Evolutionary conservation across 1,140 invertebrate genomes (phyloP), one percentile per base, ranked within the genome.

Genomic region (Macrocentrus cingulum): DNA sequence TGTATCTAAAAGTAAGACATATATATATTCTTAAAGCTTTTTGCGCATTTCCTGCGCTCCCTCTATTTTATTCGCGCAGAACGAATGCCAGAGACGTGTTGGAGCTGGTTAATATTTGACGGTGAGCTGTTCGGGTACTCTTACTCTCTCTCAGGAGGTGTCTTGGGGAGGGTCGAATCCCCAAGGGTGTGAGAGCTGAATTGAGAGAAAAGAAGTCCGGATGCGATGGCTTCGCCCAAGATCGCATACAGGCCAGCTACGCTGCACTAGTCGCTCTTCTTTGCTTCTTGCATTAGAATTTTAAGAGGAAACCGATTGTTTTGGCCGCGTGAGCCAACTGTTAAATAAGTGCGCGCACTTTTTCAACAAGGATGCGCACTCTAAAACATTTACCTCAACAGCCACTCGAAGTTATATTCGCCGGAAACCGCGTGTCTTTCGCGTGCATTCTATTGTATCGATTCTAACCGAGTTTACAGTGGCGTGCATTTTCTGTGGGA

Each of bases 201-300:
- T 34, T 9, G 19, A 8, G 19, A 18, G 22, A 60, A n/a, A n/a
- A n/a, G n/a, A n/a, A n/a, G n/a, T n/a, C n/a, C n/a, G n/a, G n/a
- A n/a, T n/a, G 42, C 32, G 51, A 60, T 60, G 58, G 48, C n/a
- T n/a, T n/a, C n/a, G n/a, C n/a, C n/a, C n/a, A n/a, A n/a, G 11
- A 22, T 45, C 29, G 20, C 37, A 29, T 45, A 22, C 19, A 22
- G n/a, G 19, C 18, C 1, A n/a, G 15, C 29, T 11, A 44, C 18
- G 6, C 29, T 34, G 6, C 6, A 6, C 29, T 7, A 7, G 29
- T 34, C 11, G 18, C 42, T n/a, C n/a, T n/a, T n/a, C n/a, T n/a
- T n/a, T n/a, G n/a, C n/a, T n/a, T n/a, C n/a, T n/a, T n/a, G 23
- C 68, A 76, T 76, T 77, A 73, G 69, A 69, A 73, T 76, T 77